phyloP scores from a whole-genome alignment of 2,113 vertebrate species.

The Ovis canadensis region DNA sequence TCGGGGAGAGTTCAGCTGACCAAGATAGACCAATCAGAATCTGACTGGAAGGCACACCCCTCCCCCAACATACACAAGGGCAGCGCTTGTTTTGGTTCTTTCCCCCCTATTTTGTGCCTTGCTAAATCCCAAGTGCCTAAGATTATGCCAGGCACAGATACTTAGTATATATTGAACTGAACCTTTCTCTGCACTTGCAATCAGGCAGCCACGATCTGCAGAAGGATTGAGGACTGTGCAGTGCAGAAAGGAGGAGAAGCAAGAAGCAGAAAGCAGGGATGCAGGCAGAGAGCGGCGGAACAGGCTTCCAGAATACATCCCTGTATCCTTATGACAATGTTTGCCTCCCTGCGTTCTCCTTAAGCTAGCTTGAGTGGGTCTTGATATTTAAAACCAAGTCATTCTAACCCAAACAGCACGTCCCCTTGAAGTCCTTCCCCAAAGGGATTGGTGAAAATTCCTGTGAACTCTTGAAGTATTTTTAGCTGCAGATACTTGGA shows the following conservation, averaged over 20 bases:
- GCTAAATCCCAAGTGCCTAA: background rate
- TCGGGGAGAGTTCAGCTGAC: background rate
- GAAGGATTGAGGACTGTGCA: background rate
- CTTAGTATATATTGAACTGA: background rate
- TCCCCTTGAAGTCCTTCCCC: background rate
- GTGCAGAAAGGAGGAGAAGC: background rate
- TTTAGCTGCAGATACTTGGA: slow-evolving; percentile 17
- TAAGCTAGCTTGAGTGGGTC: background rate
- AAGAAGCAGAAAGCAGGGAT: background rate
- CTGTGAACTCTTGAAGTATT: slow-evolving; percentile 10
- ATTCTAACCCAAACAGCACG: background rate
- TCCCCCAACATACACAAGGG: rapidly evolving
- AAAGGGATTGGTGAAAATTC: background rate
- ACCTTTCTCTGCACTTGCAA: background rate
- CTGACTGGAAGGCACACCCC: background rate
- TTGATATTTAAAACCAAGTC: background rate
- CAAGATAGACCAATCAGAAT: background rate
- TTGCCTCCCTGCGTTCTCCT: background rate
- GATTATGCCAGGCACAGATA: background rate
- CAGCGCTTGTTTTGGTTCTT: background rate
- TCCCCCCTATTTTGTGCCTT: background rate
- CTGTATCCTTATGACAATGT: background rate
- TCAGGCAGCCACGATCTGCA: background rate
- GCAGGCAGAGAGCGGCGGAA: background rate
- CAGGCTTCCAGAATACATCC: background rate